Conservation (phyloP, 2,797 vertebrate species). For the Pangasius krempfi region DNA sequence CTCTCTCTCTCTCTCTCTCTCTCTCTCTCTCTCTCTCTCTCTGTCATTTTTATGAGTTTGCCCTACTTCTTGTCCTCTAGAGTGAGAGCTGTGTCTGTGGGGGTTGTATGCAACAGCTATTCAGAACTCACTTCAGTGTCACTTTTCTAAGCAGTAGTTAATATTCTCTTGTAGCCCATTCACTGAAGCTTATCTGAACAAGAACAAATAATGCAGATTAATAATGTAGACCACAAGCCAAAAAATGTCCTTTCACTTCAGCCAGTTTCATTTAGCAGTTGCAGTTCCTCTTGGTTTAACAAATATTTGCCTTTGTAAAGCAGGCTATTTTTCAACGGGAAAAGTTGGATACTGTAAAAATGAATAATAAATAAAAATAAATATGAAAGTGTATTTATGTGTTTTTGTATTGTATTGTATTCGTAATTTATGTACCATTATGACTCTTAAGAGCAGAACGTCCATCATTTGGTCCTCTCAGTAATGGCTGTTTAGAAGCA, state of each 20-base stretch:
- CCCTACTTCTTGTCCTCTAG: no score
- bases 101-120: no score
- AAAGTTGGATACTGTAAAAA: neutral
- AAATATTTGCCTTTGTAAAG: neutral
- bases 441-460: neutral
- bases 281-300: neutral
- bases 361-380: no score
- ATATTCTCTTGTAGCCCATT: neutral
- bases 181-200: neutral
- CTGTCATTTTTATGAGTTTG: neutral
- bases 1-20: neutral
- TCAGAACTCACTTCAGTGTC: no score
- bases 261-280: neutral
- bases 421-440: neutral
- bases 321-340: neutral
- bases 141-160: neutral
- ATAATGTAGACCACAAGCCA: neutral
- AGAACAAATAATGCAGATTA: neutral
- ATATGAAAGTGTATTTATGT: neutral
- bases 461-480: neutral
- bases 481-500: neutral
- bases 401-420: neutral
- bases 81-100: no score
- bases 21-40: neutral
- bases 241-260: neutral